Percentiles rank a stretch among this genome's conserved stretches.
Conservation (phyloP, 2,888 invertebrate genomes). For the Pachliopta kotzebuea region DNA sequence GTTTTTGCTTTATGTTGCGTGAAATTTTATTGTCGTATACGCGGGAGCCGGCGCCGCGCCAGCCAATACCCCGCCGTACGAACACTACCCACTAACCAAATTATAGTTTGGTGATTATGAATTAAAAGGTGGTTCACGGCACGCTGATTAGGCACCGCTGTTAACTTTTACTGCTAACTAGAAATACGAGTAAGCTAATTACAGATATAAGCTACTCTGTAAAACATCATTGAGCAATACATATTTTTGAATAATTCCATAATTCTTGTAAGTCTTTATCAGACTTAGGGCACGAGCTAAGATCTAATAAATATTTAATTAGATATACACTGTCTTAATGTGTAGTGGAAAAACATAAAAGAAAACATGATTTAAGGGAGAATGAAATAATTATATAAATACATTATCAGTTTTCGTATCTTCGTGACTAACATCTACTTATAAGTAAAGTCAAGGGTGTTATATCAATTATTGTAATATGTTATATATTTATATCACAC, state of each 20-base stretch:
- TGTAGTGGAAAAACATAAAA: too few relatives aligned
- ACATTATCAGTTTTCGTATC: too few relatives aligned
- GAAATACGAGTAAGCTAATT: neutral
- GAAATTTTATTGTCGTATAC: conserved; percentile 75
- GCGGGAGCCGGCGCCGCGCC: conserved; percentile 46
- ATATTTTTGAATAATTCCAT: neutral
- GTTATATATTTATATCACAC: too few relatives aligned
- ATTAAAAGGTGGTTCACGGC: conserved; percentile 18
- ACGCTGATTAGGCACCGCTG: conserved; percentile 11
- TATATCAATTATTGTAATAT: too few relatives aligned
- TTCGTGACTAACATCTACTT: too few relatives aligned
- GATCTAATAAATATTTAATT: too few relatives aligned
- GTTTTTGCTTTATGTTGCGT: conserved; percentile 80
- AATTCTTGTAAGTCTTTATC: neutral
- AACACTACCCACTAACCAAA: conserved; percentile 34
- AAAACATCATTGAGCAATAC: neutral
- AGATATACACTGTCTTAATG: too few relatives aligned
- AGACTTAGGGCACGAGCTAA: too few relatives aligned
- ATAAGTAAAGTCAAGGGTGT: too few relatives aligned
- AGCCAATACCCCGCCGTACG: conserved; percentile 29
- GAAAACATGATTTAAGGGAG: too few relatives aligned
- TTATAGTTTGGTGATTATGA: conserved; percentile 27
- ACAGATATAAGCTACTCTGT: neutral
- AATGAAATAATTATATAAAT: too few relatives aligned
- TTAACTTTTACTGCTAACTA: conserved; percentile 24